A percentile compares a stretch with the other conserved stretches of the same genome.
Evolutionary conservation across 2,888 invertebrate species (phyloP).

Genomic region (Parnassius apollo): DNA sequence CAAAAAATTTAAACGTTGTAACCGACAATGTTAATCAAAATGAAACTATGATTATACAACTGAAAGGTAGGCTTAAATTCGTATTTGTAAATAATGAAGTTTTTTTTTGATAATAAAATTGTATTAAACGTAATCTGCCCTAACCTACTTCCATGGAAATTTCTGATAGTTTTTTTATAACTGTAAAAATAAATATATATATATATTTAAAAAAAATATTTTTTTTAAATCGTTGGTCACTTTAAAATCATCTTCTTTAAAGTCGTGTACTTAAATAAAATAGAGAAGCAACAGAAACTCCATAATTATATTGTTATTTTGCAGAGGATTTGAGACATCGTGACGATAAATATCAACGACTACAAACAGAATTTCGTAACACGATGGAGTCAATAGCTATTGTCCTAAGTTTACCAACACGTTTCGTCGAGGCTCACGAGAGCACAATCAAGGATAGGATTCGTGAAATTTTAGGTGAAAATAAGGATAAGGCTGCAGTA

Average conservation of each 20-base stretch:
- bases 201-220: no score
- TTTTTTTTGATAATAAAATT: no score
- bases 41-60: slow-evolving; percentile 84
- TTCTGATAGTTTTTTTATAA: no score
- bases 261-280: no score
- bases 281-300: no score
- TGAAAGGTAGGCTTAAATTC: slow-evolving; percentile 78
- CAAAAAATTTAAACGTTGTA: slow-evolving; percentile 84
- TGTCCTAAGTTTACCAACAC: slow-evolving; percentile 84
- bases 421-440: slow-evolving; percentile 89
- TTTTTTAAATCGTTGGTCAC: no score
- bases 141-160: no score
- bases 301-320: slow-evolving; percentile 25
- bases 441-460: slow-evolving; percentile 89
- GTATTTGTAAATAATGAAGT: no score
- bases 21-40: slow-evolving; percentile 86
- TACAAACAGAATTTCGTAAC: slow-evolving; percentile 85
- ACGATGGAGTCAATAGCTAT: slow-evolving; percentile 87
- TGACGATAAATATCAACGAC: slow-evolving; percentile 85
- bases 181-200: no score
- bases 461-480: slow-evolving; percentile 87
- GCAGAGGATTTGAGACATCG: slow-evolving; percentile 85
- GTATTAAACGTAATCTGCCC: no score
- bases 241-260: no score
- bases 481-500: slow-evolving; percentile 89